A percentile compares a stretch with the other conserved stretches of the same genome.
These are phyloP conservation scores for crab-eating macaque (Macaca fascicularis) DNA, from an alignment of 2,113 vertebrate genomes.

Conservation along the genomic window DNA sequence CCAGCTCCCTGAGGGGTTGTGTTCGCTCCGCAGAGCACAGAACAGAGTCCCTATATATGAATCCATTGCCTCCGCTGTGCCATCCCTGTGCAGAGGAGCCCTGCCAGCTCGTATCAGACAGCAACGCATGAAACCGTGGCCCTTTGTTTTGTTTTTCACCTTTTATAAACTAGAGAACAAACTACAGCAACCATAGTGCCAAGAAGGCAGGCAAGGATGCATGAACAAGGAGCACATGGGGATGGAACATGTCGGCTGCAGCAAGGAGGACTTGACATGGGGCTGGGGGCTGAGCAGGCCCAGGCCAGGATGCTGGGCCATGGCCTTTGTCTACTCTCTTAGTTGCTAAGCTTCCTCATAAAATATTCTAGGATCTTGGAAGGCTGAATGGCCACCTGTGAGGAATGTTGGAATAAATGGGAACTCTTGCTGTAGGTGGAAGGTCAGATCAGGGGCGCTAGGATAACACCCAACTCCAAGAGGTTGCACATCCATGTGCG, in stretches of 20 bases:
- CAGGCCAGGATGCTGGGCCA: not conserved
- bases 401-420: not conserved
- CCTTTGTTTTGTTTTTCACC: not conserved
- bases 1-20: not conserved
- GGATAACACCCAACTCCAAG: not conserved
- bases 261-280: not conserved
- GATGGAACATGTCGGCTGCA: too few relatives aligned
- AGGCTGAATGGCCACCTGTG: not conserved
- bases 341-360: not conserved
- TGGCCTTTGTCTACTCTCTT: not conserved
- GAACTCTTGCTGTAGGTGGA: not conserved
- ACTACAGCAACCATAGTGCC: not conserved
- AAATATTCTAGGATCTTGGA: not conserved
- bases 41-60: rapidly evolving
- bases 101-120: not conserved
- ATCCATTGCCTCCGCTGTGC: rapidly evolving
- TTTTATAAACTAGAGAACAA: conserved; percentile 14
- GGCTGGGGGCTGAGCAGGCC: too few relatives aligned
- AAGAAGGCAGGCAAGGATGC: not conserved
- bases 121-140: not conserved
- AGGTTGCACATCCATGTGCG: not conserved
- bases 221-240: not conserved
- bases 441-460: not conserved
- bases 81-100: not conserved
- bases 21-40: not conserved